Evolutionary conservation across 2,797 vertebrate species (phyloP).

Genomic region (Pseudochirops corinnae): DNA sequence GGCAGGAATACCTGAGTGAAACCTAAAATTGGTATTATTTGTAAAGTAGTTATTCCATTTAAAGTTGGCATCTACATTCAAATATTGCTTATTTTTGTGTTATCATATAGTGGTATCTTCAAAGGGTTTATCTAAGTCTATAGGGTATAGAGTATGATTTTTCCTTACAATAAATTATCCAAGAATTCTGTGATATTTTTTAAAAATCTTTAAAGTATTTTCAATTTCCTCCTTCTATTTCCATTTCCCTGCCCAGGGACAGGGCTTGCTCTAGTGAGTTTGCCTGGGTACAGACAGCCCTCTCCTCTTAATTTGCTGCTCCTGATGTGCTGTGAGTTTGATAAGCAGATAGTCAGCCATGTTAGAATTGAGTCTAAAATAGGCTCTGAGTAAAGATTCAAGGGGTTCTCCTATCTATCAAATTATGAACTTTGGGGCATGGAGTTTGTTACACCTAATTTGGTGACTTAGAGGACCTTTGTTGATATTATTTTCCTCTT

Average conservation of each 20-base stretch:
- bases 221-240: background rate
- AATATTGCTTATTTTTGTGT: background rate
- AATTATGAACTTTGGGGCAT: slow-evolving; percentile 4
- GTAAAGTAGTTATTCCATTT: background rate
- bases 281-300: background rate
- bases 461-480: background rate
- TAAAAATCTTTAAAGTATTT: background rate
- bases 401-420: background rate
- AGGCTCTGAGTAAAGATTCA: slow-evolving; percentile 8
- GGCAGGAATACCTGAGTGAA: background rate
- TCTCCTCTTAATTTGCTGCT: background rate
- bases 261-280: background rate
- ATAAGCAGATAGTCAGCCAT: background rate
- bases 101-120: background rate
- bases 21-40: background rate
- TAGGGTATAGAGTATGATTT: background rate
- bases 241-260: background rate
- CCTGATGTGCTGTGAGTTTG: background rate
- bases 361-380: slow-evolving; percentile 29
- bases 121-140: background rate
- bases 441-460: background rate
- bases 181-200: background rate
- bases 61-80: background rate
- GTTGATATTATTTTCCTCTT: background rate
- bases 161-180: background rate